Evolutionary conservation across 1,140 invertebrate genomes (phyloP), one percentile per base, ranked within the genome.

Genomic region (Nasonia longicornis): DNA sequence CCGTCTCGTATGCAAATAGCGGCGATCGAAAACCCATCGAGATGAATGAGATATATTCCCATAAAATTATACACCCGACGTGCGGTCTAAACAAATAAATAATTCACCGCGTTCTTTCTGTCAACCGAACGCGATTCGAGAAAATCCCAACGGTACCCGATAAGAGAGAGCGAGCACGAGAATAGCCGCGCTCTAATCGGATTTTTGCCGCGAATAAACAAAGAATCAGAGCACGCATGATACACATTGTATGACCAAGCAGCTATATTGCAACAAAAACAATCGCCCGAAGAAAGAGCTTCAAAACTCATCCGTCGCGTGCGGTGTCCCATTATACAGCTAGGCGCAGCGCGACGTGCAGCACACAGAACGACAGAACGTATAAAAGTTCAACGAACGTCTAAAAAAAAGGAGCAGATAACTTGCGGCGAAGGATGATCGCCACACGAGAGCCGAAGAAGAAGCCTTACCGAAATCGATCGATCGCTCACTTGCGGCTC

Each of bases 301-400:
- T 8, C 63, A 26, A 31, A 31, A 67, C 20, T n/a, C 20, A 58
- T 58, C 7, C 52, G 52, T 58, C 52, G 52, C 16, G 48, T 52
- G 48, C 42, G 12, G 31, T 35, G 31, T 52, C 16, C 26, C 1
- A 26, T 52, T 35, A 35, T 35, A 35, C 31, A 35, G 2, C 31
- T 22, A 31, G 31, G 31, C 48, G 48, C 48, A 16, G 48, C 48
- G 48, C 48, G 48, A 52, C 48, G 48, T 14, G 16, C 48, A 35
- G 31, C 31, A 35, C 31, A 35, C 31, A 35, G 26, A 26, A 26
- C 26, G 1, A 26, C 31, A 35, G 6, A 7, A 42, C 38, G 1
- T 8, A n/a, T 70, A 70, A 70, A 70, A 70, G 69, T 70, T 70
- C 69, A 70, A 42, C 69, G 35, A 70, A 70, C 35, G 69, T 29